phyloP scores from a whole-genome alignment of 2,113 vertebrate species.

The Microtus ochrogaster region DNA sequence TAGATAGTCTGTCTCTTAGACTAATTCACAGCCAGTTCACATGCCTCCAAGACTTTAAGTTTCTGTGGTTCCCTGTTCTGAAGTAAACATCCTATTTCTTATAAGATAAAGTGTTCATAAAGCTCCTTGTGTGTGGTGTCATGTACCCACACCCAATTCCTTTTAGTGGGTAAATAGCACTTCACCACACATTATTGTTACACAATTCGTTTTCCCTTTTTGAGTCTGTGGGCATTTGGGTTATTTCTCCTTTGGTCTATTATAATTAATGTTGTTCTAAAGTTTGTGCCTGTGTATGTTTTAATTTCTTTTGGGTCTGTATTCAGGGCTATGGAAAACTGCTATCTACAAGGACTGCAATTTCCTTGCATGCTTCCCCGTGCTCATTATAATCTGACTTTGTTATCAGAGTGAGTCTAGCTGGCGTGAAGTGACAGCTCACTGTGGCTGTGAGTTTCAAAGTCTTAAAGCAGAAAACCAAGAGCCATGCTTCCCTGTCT shows the following conservation, averaged over 20 bases:
- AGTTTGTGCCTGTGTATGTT: background rate
- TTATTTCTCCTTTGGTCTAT: background rate
- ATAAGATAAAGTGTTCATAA: background rate
- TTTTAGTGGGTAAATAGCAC: background rate
- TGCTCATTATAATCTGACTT: background rate
- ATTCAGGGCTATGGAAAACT: rapidly evolving
- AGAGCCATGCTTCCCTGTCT: background rate
- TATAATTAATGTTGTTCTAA: background rate
- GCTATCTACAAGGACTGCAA: rapidly evolving
- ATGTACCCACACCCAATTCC: background rate
- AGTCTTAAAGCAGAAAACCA: background rate
- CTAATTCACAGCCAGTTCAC: too few relatives aligned
- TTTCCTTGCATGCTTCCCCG: background rate
- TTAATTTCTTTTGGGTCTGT: background rate
- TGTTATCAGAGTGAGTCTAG: background rate
- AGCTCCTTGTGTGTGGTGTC: background rate
- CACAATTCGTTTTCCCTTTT: background rate
- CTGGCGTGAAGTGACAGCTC: background rate
- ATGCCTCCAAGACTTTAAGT: background rate
- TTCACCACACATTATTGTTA: too few relatives aligned
- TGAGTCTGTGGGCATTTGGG: background rate
- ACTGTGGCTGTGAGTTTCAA: background rate
- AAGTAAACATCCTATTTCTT: background rate
- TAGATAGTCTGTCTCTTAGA: background rate
- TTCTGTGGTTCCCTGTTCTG: background rate